Evolutionary conservation across 2,888 invertebrate species (phyloP).

Genomic region (Thecocarcelia acutangulata): DNA sequence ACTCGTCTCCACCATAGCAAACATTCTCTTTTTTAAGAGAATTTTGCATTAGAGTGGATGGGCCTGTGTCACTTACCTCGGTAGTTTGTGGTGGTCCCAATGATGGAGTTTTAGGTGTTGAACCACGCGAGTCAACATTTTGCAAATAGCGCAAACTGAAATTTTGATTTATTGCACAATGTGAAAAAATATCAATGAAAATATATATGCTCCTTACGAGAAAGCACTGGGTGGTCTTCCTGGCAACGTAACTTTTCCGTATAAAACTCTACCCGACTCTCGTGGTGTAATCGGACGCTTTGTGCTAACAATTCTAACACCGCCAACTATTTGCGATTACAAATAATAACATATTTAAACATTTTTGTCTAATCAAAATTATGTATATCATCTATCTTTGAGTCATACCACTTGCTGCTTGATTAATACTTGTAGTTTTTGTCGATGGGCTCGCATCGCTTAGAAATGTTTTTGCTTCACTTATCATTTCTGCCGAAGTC

Average conservation of each 20-base stretch:
- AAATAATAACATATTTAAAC: neutral
- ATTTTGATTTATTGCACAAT: slow-evolving; percentile 51
- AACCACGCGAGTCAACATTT: slow-evolving; percentile 79
- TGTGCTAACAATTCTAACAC: slow-evolving; percentile 85
- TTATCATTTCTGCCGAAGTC: slow-evolving; percentile 91
- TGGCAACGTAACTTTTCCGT: slow-evolving; percentile 84
- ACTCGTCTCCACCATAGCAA: neutral
- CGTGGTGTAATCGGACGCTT: slow-evolving; percentile 93
- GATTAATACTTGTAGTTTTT: slow-evolving; percentile 28
- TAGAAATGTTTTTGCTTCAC: slow-evolving; percentile 87
- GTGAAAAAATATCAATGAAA: neutral
- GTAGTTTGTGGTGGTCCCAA: slow-evolving; percentile 77
- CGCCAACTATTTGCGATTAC: slow-evolving; percentile 72
- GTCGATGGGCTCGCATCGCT: slow-evolving; percentile 71
- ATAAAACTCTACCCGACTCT: slow-evolving; percentile 89
- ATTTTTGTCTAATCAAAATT: neutral
- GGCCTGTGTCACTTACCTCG: slow-evolving; percentile 49
- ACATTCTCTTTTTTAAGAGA: slow-evolving; percentile 18
- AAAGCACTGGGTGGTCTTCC: slow-evolving; percentile 89
- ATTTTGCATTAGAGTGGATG: slow-evolving; percentile 4
- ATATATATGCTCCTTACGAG: slow-evolving; percentile 83
- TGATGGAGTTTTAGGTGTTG: slow-evolving; percentile 78
- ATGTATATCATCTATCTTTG: neutral
- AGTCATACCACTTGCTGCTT: slow-evolving; percentile 63
- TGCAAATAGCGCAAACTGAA: slow-evolving; percentile 86